Evolutionary conservation across 2,797 vertebrate species (phyloP).

Genomic region (Vireo griseus): DNA sequence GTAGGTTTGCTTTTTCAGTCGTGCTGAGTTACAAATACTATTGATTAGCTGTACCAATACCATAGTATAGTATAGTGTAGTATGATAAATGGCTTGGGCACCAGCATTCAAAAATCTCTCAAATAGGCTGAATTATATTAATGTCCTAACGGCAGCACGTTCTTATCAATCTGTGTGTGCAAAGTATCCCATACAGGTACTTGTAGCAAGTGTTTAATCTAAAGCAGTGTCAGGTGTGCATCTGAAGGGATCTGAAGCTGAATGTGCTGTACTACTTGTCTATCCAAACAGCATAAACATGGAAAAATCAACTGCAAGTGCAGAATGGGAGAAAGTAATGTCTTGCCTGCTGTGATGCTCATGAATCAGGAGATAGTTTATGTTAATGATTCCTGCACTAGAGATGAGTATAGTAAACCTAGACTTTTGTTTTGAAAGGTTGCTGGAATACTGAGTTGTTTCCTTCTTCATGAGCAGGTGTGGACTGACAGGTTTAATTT

Average conservation of each 20-base stretch:
- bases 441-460: background rate
- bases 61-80: too few relatives aligned
- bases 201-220: background rate
- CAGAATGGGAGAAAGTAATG: background rate
- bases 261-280: background rate
- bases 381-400: background rate
- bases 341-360: constrained; percentile 4
- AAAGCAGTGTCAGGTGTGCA: background rate
- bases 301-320: background rate
- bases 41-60: background rate
- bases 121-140: background rate
- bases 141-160: background rate
- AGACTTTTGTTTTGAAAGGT: background rate
- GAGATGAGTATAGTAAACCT: background rate
- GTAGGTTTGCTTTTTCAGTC: background rate
- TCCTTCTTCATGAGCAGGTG: background rate
- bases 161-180: background rate
- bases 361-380: constrained; percentile 1
- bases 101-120: background rate
- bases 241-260: background rate
- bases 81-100: background rate
- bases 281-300: background rate
- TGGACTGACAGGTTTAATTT: background rate
- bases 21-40: background rate
- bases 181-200: background rate